A percentile compares a stretch with the other conserved stretches of the same genome.
Conservation (phyloP, 2,888 invertebrate species). For the Hirtodrosophila histrioides region DNA sequence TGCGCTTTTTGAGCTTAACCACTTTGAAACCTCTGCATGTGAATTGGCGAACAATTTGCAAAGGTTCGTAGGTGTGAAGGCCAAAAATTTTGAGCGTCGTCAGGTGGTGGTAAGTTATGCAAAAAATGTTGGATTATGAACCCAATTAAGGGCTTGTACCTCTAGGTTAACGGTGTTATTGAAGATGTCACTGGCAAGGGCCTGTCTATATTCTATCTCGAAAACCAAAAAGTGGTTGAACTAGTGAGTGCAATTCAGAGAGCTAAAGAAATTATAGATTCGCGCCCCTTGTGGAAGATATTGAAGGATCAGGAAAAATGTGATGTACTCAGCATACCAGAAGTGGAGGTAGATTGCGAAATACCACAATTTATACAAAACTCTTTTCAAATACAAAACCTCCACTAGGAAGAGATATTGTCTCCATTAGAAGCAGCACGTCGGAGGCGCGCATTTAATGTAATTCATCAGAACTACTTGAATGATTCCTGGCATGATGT, state of each 20-base stretch:
- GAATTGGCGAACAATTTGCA: constrained; percentile 67
- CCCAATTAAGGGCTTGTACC: too few relatives aligned
- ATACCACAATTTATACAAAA: too few relatives aligned
- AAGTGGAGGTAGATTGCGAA: constrained; percentile 62
- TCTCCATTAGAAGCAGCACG: constrained; percentile 78
- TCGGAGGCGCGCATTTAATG: constrained; percentile 69
- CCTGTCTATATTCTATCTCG: constrained; percentile 71
- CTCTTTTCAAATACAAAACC: background rate
- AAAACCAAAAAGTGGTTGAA: constrained; percentile 66
- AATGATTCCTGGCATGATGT: constrained; percentile 79
- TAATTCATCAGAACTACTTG: constrained; percentile 79
- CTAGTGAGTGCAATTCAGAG: constrained; percentile 58
- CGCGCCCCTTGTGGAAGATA: constrained; percentile 79
- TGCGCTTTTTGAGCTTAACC: constrained; percentile 76
- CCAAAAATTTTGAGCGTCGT: constrained; percentile 67
- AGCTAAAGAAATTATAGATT: constrained; percentile 56
- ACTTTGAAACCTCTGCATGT: constrained; percentile 71
- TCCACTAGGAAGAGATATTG: constrained; percentile 60
- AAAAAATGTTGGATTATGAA: too few relatives aligned
- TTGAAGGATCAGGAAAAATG: constrained; percentile 74
- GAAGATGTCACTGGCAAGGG: constrained; percentile 72
- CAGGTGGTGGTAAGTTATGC: constrained; percentile 63
- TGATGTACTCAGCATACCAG: constrained; percentile 78
- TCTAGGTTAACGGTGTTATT: constrained; percentile 77
- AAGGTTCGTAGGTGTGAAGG: constrained; percentile 73